Evolutionary conservation across 1,140 invertebrate genomes (phyloP).

Genomic region (Samia ricini): DNA sequence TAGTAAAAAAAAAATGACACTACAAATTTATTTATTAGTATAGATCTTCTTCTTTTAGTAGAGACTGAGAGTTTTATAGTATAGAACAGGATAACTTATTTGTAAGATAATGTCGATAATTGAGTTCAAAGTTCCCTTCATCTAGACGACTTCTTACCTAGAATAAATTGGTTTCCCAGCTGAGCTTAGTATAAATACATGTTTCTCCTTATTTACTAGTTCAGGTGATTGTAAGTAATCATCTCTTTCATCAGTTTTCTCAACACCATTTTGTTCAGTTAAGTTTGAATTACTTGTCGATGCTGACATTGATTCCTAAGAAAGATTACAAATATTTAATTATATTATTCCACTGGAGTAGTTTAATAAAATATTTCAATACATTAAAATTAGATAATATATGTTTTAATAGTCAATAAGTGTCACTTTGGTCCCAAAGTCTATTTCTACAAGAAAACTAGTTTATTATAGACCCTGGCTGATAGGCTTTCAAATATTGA

Average conservation of each 20-base stretch:
- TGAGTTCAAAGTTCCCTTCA: neutral
- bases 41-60: no score
- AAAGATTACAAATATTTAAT: conserved; percentile 7
- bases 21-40: no score
- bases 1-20: no score
- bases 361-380: no score
- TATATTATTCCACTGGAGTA: neutral
- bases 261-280: conserved; percentile 53
- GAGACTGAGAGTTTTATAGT: no score
- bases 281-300: conserved; percentile 68
- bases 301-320: conserved; percentile 50
- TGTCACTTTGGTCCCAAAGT: no score
- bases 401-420: no score
- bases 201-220: conserved; percentile 91
- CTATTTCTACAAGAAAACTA: no score
- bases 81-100: no score
- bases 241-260: conserved; percentile 57
- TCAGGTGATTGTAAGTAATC: conserved; percentile 77
- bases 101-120: no score
- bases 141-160: conserved; percentile 76
- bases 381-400: no score
- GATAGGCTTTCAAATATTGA: neutral
- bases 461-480: neutral
- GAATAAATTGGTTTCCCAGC: conserved; percentile 98
- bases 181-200: conserved; percentile 96